Percentiles rank a stretch among this genome's conserved stretches.
Evolutionary conservation across 1,140 invertebrate species (phyloP).

Genomic region (Sinonovacula constricta): DNA sequence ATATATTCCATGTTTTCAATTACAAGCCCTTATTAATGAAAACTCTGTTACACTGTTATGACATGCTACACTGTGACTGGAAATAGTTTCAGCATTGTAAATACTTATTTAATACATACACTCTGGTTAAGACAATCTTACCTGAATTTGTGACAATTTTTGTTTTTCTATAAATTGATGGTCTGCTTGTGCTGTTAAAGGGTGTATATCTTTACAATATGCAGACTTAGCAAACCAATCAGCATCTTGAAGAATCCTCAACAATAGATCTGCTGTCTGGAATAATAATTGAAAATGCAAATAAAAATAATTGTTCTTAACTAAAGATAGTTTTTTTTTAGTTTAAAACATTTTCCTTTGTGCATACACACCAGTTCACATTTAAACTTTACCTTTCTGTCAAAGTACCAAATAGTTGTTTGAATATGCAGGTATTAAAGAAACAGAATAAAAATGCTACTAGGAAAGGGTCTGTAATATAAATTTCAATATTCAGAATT

Average conservation of each 20-base stretch:
- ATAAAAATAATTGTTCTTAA: neutral
- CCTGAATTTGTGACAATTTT: too few relatives aligned
- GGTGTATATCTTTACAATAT: too few relatives aligned
- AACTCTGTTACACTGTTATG: too few relatives aligned
- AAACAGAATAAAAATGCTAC: neutral
- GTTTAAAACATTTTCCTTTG: neutral
- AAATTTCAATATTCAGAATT: neutral
- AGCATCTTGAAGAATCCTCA: conserved; percentile 55
- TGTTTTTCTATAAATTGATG: too few relatives aligned
- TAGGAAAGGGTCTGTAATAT: neutral
- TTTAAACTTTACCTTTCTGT: neutral
- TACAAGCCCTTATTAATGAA: too few relatives aligned
- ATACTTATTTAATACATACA: too few relatives aligned
- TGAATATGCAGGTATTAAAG: neutral
- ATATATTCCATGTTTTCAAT: too few relatives aligned
- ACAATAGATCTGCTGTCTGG: conserved; percentile 82
- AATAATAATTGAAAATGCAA: conserved; percentile 54
- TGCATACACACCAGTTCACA: neutral
- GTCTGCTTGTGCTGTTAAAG: too few relatives aligned
- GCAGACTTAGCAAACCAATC: too few relatives aligned
- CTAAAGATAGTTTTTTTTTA: neutral
- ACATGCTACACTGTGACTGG: too few relatives aligned
- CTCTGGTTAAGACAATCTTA: too few relatives aligned
- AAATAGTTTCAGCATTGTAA: too few relatives aligned
- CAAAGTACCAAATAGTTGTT: neutral